Base-by-base conservation (phyloP, 2,888 invertebrate genomes). In the Lucinisca nassula region DNA sequence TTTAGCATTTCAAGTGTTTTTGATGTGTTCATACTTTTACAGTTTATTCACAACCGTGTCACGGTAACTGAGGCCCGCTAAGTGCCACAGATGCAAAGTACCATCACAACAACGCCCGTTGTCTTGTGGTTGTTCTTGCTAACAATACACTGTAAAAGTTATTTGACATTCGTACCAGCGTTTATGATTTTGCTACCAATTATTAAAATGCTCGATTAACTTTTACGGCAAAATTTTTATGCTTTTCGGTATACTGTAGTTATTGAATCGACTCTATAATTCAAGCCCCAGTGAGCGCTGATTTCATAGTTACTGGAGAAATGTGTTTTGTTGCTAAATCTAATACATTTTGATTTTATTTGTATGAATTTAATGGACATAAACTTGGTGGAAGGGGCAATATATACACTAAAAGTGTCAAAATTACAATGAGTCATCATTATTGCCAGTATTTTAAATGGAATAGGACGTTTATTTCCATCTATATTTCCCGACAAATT, bases 161-260 rank as follows among this genome's bases (percentile, higher is more conserved):
- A 85, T 90, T 85, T 88, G 90, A 87, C 90, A 82, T 88, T 87
- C 79, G 82, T 87, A 85, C 83, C 75, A 81, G 17, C 73, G 32
- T 82, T 90, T 85, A 85, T 76, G 74, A 78, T 79, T 82, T 75
- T 76, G 45, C 84, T 79, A 79, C 85, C 87, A 88, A 90, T 90
- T 82, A 84, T 88, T 86, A 38, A 84, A 86, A 90, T 90, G 90
- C 85, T 87, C 86, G 87, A 90, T 90, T 88, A 88, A 87, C 82
- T 90, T 88, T 90, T 82, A 90, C 79, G 55, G 77, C 79, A 70
- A 35, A 61, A 40, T 45, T 67, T 87, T 90, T 85, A 90, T 87
- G 75, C 80, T 74, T 72, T 32, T 58, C 38, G 8, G 67, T 90
- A 90, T 85, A 89, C 87, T 74, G 72, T 32, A 27, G 70, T 83